Conservation (phyloP, 2,888 invertebrate genomes). For the Cristatella mucedo region DNA sequence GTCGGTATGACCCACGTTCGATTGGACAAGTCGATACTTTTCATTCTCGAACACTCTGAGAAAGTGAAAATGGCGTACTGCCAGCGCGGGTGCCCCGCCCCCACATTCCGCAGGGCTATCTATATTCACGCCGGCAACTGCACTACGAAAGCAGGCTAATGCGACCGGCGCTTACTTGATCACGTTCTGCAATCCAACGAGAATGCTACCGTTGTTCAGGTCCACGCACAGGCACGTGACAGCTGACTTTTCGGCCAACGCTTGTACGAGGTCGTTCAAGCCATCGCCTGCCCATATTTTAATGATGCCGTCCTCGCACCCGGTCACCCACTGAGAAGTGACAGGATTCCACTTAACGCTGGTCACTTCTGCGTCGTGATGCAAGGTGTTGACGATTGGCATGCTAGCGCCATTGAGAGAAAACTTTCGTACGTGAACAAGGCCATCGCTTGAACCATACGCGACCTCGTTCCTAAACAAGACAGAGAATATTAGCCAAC, state of each 20-base stretch:
- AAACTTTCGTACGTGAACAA: constrained; percentile 37
- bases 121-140: constrained; percentile 9
- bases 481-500: neutral
- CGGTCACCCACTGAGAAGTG: constrained; percentile 30
- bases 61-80: too few species aligned
- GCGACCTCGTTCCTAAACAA: constrained; percentile 31
- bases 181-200: constrained; percentile 28
- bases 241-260: constrained; percentile 23
- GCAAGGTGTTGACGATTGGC: constrained; percentile 32
- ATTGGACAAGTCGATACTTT: constrained; percentile 30
- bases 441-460: constrained; percentile 33
- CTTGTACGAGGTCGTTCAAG: constrained; percentile 33
- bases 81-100: too few species aligned
- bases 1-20: constrained; percentile 33
- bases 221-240: constrained; percentile 32
- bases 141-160: neutral
- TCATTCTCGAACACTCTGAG: constrained; percentile 33
- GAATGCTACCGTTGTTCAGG: constrained; percentile 25
- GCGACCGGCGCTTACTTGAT: constrained; percentile 21
- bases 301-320: constrained; percentile 34
- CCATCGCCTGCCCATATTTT: constrained; percentile 33
- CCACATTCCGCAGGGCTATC: constrained; percentile 9
- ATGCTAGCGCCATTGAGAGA: constrained; percentile 26
- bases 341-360: constrained; percentile 29
- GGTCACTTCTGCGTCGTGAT: constrained; percentile 32